Evolutionary conservation across 2,888 invertebrate species (phyloP).

Genomic region (Epirrhoe alternata): DNA sequence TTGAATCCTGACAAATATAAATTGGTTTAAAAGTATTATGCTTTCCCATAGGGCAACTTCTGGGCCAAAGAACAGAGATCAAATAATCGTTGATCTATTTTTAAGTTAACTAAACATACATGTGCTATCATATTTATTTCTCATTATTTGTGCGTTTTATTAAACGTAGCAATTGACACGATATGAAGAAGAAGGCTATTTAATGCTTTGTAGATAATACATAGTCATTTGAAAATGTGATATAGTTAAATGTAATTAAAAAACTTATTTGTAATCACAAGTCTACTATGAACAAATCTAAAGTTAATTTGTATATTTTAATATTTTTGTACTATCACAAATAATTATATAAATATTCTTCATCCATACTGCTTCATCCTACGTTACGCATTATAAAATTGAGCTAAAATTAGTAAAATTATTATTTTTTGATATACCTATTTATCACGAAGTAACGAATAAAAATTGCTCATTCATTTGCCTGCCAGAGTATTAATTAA

Average conservation of each 20-base stretch:
- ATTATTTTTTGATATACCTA: no score
- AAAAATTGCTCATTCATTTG: slow-evolving; percentile 10
- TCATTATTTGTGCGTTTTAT: slow-evolving; percentile 5
- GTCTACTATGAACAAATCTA: slow-evolving; percentile 8
- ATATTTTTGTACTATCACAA: slow-evolving; percentile 2
- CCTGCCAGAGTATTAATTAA: slow-evolving; percentile 8
- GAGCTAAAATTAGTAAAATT: no score
- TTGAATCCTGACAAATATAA: neutral
- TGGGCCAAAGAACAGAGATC: slow-evolving; percentile 18
- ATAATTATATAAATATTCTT: neutral
- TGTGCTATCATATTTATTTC: neutral
- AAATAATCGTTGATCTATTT: slow-evolving; percentile 7
- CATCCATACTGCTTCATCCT: neutral
- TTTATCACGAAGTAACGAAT: no score
- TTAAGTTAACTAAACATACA: slow-evolving; percentile 2
- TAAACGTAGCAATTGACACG: no score
- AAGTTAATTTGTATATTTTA: slow-evolving; percentile 2
- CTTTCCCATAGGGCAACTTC: slow-evolving; percentile 1
- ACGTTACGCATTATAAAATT: neutral
- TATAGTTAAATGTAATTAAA: slow-evolving; percentile 35
- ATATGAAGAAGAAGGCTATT: no score
- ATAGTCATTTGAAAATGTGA: slow-evolving; percentile 38
- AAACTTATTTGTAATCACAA: slow-evolving; percentile 8
- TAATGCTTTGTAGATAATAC: neutral
- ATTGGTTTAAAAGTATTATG: neutral